phyloP scores from a whole-genome alignment of 2,113 vertebrate genomes.

The Saimiri boliviensis region DNA sequence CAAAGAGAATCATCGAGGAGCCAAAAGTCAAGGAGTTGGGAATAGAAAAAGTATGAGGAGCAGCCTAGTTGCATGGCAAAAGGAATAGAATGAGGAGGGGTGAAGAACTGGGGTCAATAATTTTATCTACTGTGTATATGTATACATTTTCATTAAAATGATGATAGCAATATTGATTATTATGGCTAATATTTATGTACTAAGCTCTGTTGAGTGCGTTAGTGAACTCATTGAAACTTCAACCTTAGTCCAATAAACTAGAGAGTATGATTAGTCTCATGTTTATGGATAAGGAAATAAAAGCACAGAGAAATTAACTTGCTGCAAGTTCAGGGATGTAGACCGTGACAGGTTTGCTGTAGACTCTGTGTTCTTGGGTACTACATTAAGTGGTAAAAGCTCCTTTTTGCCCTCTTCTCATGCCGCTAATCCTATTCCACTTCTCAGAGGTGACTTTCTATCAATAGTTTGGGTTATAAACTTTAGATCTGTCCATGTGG shows the following conservation, averaged over 20 bases:
- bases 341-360: not conserved
- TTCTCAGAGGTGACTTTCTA: not conserved
- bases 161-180: not conserved
- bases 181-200: not conserved
- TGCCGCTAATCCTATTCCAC: not conserved
- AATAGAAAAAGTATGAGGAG: not conserved
- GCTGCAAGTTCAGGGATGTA: not conserved
- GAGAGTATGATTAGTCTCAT: not conserved
- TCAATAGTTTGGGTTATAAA: not conserved
- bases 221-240: not conserved
- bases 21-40: not conserved
- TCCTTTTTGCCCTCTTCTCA: not conserved
- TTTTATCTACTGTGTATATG: not conserved
- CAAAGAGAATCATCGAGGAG: not conserved
- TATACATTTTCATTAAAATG: not conserved
- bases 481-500: not conserved
- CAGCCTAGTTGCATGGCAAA: not conserved
- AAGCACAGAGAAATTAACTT: not conserved
- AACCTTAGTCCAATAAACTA: not conserved
- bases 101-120: not conserved
- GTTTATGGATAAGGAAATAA: not conserved
- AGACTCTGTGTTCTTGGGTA: not conserved
- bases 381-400: not conserved
- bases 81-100: not conserved
- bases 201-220: not conserved